Conservation (phyloP, 2,113 vertebrate species). For the Astur gentilis region DNA sequence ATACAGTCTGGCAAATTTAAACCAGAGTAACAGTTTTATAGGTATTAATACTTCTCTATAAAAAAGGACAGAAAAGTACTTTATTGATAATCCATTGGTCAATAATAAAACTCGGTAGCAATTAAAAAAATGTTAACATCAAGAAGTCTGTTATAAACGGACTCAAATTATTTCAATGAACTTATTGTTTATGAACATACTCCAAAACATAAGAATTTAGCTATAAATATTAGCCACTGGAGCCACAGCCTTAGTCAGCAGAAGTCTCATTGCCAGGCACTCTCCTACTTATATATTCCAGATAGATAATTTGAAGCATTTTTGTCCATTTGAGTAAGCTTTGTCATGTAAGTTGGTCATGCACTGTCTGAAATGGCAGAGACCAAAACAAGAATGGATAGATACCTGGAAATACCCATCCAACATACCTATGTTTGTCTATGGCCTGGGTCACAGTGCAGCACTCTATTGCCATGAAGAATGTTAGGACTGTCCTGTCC, state of each 20-base stretch:
- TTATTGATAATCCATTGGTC: neutral
- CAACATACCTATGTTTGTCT: neutral
- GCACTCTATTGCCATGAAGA: neutral
- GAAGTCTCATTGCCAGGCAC: neutral
- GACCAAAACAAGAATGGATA: neutral
- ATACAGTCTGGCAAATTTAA: neutral
- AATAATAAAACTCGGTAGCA: neutral
- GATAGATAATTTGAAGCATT: neutral
- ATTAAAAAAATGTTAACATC: neutral
- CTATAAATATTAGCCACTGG: neutral
- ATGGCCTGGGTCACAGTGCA: neutral
- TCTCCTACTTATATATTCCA: neutral
- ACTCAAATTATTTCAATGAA: neutral
- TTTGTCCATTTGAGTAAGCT: neutral
- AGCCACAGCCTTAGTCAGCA: neutral
- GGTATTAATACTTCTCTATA: neutral
- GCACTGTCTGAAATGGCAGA: neutral
- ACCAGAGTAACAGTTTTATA: neutral
- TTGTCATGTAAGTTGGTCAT: neutral
- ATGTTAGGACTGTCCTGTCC: neutral
- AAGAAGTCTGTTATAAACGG: neutral
- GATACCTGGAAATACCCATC: neutral
- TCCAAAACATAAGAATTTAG: neutral
- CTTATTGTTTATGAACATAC: neutral
- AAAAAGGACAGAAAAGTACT: neutral